Evolutionary conservation across 2,113 vertebrate species (phyloP), one percentile per base, ranked within the genome.

Genomic region (Phrynosoma platyrhinos): DNA sequence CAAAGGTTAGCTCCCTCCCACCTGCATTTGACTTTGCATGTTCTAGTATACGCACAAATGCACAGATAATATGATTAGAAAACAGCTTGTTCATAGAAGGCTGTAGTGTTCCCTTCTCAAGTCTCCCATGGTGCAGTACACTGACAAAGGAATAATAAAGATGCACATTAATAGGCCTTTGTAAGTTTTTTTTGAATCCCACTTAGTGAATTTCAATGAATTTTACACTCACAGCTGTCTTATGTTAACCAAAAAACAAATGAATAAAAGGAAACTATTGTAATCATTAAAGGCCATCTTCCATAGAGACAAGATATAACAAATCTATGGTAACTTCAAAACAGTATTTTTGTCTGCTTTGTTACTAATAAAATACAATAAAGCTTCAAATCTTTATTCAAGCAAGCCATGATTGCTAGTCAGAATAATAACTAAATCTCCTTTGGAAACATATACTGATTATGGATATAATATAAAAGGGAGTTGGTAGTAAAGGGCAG

Each of bases 1-100:
- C 89, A 95, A 94, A 93, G 78, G 89, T 92, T 95, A 89, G 88
- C 71, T 93, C 89, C 91, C 87, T 95, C 84, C 88, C 90, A 92
- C 74, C 88, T 91, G 91, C 93, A 88, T 84, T 69, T 16, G 76
- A 94, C 89, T 89, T 93, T 69, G 66, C 83, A 83, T n/a, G 82
- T 88, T 85, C 87, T 79, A 77, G 91, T 72, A 93, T 84, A 95
- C 91, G 84, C 81, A 87, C 2, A 9, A 74, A 90, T 86, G 85
- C 86, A 83, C 93, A 91, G 78, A 91, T 90, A 93, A 93, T 86
- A 76, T 4, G 0, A 94, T 88, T 93, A 86, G 87, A 89, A 91
- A 82, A 42, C 64, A 79, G 89, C 75, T 92, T 92, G 86, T 79
- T 95, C 87, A 83, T 47, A 86, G 88, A 87, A 88, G 72, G 52